Base-by-base conservation (phyloP, 1,140 invertebrate genomes). In the Cyrtorhinus lividipennis region DNA sequence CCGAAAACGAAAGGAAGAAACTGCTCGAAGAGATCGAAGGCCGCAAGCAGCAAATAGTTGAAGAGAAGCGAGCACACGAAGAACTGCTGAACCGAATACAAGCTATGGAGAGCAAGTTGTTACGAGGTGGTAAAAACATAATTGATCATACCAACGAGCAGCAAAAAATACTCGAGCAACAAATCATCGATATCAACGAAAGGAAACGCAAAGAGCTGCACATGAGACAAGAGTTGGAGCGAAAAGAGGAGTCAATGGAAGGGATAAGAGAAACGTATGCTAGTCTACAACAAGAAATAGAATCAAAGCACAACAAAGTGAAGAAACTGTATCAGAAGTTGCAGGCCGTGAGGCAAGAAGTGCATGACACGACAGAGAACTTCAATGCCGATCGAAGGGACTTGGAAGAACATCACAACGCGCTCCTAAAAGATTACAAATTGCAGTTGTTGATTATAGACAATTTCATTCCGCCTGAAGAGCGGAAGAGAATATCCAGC, bases 141-240 rank as follows among this genome's bases (percentile, higher is more conserved):
- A 80, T 94, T 22, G 90, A 95, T 72, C 90, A 92, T 69, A 91
- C 92, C 13, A 90, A 90, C 71, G 85, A 93, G 73, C 89, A 92
- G 66, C 87, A 94, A 71, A 78, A 85, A 66, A 85, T 87, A 61
- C 75, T 96, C 24, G 88, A 94, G 70, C 83, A 86, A 69, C 80
- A 86, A 66, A 77, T 83, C 59, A 76, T 80, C 57, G 89, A 95
- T 73, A 86, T 95, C 62, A 83, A 87, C 0, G 90, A 93, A 71
- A 80, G 90, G 70, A 92, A 90, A 72, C 67, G 73, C 66, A 70
- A 78, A 56, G 87, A 90, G 74, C 76, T 87, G 60, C 89, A 94
- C 74, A 91, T 94, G 77, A 81, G 88, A 69, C 88, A 93, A 73
- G 82, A 86, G 70, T 77, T 95, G 56, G 90, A 94, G 69, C 74